A percentile compares a stretch with the other conserved stretches of the same genome.
phyloP scores from a whole-genome alignment of 2,888 invertebrate genomes.

The Eilema caniola region DNA sequence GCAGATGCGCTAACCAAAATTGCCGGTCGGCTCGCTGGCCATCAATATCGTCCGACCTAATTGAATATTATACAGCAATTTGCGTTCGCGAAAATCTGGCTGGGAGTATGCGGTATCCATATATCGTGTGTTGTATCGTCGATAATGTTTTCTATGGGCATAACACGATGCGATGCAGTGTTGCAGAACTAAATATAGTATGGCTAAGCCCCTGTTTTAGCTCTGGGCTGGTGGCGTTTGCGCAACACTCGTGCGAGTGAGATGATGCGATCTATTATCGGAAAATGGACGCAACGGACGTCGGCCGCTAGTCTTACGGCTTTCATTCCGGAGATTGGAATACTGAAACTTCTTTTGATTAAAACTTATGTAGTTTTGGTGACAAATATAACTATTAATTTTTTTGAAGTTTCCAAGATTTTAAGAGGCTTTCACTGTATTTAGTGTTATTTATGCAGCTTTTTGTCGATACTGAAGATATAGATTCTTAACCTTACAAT shows the following conservation, averaged over 20 bases:
- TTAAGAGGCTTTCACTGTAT: background rate
- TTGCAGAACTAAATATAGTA: slow-evolving; percentile 81
- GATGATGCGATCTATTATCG: slow-evolving; percentile 81
- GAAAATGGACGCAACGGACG: slow-evolving; percentile 69
- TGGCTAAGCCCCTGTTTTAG: slow-evolving; percentile 77
- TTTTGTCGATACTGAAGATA: no score
- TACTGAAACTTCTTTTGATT: slow-evolving; percentile 44
- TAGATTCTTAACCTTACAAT: background rate
- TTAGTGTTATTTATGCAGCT: background rate
- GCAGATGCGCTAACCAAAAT: slow-evolving; percentile 85
- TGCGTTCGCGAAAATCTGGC: slow-evolving; percentile 86
- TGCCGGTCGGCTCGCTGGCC: slow-evolving; percentile 71
- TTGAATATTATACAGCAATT: slow-evolving; percentile 86
- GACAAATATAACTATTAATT: no score
- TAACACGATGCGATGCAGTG: slow-evolving; percentile 71
- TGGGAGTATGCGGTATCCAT: slow-evolving; percentile 81
- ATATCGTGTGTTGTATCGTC: slow-evolving; percentile 74
- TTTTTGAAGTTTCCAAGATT: background rate
- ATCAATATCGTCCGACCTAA: slow-evolving; percentile 83
- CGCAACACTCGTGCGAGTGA: slow-evolving; percentile 74
- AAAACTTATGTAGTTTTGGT: slow-evolving; percentile 27
- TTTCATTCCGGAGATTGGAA: slow-evolving; percentile 48
- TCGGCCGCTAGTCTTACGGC: slow-evolving; percentile 36
- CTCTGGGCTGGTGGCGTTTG: slow-evolving; percentile 74
- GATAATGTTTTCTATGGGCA: slow-evolving; percentile 80